Evolutionary conservation across 2,113 vertebrate genomes (phyloP), one percentile per base, ranked within the genome.

Genomic region (Pangasianodon hypophthalmus): DNA sequence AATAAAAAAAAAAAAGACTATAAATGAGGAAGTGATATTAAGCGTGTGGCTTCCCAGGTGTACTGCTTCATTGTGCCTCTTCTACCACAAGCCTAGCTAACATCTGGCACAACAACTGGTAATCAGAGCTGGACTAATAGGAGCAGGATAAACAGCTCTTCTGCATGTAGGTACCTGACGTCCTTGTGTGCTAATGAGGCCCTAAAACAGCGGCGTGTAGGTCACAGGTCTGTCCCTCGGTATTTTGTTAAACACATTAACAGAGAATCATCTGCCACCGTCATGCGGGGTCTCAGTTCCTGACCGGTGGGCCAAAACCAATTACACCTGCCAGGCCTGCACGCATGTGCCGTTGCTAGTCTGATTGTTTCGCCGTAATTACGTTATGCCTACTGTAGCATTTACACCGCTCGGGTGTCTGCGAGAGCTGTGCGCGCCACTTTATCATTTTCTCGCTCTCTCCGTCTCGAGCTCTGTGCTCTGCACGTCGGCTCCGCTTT

Each of bases 321-420:
- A 94, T 94, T 90, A 92, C 89, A 94, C 87, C 93, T 92, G 88
- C 83, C 89, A 67, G 18, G 60, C 85, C 58, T 84, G 67, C 58
- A 69, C 41, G 32, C 7, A 2, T 32, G 71, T 44, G 69, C 58
- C 77, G 84, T 69, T 89, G 91, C 92, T 91, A 87, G 87, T 93
- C 93, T 93, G 93, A 95, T 94, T 94, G 94, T 89, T 92, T 91
- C 93, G 91, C 84, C 91, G 91, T 94, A 94, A 95, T 95, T 95
- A 96, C 92, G 94, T 94, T 94, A 91, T 91, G 73, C 91, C 88
- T 87, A 95, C 94, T 94, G 93, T 93, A 96, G 90, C 92, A 92
- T 95, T 94, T 95, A 92, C 93, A 92, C 91, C 87, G 91, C 87
- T 90, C 60, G 62, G 87, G 90, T 87, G 84, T 92, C 88, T 92